Conservation (phyloP, 1,140 invertebrate species). For the Atta texana region DNA sequence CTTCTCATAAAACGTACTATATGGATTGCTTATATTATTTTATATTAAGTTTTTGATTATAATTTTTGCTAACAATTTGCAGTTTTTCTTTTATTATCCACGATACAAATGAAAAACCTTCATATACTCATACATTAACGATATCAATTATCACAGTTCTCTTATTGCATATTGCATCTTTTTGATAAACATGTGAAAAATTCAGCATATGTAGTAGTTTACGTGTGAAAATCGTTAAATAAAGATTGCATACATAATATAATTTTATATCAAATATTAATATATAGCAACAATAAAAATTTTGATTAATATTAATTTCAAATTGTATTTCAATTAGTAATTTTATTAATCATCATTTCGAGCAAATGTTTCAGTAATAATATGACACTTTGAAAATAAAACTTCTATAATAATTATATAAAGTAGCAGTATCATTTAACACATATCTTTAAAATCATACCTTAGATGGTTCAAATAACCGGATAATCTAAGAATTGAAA, state of each 20-base stretch:
- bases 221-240: background rate
- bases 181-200: background rate
- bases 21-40: background rate
- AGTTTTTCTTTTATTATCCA: too few species aligned
- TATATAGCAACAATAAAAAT: background rate
- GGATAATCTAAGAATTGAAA: background rate
- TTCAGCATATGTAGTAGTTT: background rate
- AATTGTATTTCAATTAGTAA: background rate
- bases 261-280: background rate
- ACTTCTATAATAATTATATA: background rate
- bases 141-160: background rate
- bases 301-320: conserved; percentile 1
- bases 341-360: background rate
- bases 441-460: background rate
- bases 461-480: background rate
- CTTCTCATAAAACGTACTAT: background rate
- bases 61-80: background rate
- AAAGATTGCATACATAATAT: background rate
- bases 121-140: background rate
- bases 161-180: background rate
- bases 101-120: background rate
- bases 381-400: background rate
- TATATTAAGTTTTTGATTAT: background rate
- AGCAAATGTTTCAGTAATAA: background rate
- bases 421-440: background rate